These are phyloP conservation scores for Syngnathus floridae DNA, from an alignment of 2,113 vertebrate genomes.

Conservation along the genomic window DNA sequence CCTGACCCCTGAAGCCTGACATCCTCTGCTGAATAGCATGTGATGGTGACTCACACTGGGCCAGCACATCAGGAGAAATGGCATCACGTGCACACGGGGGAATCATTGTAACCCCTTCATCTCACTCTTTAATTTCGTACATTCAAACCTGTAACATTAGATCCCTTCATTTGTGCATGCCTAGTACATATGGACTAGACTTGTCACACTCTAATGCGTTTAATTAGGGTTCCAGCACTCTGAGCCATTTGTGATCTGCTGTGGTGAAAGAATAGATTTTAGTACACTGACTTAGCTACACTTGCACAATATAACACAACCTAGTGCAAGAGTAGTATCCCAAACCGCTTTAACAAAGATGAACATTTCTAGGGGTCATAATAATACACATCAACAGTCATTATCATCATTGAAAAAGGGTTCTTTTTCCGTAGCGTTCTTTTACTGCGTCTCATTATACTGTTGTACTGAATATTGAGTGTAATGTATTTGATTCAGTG, in stretches of 20 bases:
- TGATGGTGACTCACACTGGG: conserved; percentile 3
- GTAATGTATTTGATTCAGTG: neutral
- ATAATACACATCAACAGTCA: neutral
- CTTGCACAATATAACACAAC: neutral
- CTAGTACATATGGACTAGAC: conserved; percentile 37
- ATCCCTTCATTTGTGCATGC: conserved; percentile 32
- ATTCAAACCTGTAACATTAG: conserved; percentile 28
- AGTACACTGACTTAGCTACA: neutral
- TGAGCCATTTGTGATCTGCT: conserved; percentile 20
- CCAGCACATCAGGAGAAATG: neutral
- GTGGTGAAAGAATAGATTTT: conserved; percentile 14
- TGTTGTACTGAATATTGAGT: neutral
- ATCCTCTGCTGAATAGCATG: conserved; percentile 29
- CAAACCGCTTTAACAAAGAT: too few species aligned
- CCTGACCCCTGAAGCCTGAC: conserved; percentile 36
- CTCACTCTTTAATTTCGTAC: conserved; percentile 16
- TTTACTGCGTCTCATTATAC: neutral
- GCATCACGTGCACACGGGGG: conserved; percentile 15
- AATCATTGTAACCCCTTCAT: conserved; percentile 6
- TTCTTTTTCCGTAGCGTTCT: neutral
- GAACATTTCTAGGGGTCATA: too few species aligned
- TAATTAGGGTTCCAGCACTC: conserved; percentile 50
- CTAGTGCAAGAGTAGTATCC: neutral
- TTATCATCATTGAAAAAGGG: neutral
- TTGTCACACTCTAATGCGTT: conserved; percentile 46